Conservation (phyloP, 2,797 vertebrate genomes). For the Bryconaethiops microstoma region DNA sequence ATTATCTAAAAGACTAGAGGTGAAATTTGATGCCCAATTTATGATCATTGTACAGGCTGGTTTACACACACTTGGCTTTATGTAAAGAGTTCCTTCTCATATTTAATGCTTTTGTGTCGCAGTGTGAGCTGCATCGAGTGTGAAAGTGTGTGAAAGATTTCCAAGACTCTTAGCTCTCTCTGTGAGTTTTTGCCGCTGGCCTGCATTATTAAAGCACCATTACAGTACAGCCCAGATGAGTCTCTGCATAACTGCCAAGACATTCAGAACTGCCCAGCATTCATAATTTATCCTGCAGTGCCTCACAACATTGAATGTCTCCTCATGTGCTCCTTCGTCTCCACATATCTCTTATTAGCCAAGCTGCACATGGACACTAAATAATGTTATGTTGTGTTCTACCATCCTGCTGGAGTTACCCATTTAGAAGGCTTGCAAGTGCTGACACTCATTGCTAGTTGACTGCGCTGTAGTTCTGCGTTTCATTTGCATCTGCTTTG, state of each 20-base stretch:
- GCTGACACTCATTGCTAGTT: neutral
- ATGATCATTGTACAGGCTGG: neutral
- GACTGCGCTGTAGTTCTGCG: conserved; percentile 7
- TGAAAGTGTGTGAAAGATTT: conserved; percentile 37
- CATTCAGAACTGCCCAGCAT: conserved; percentile 18
- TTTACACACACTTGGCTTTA: neutral
- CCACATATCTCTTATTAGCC: neutral
- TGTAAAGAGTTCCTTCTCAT: neutral
- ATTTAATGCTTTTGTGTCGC: neutral
- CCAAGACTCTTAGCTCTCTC: conserved; percentile 46
- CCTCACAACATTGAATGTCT: neutral
- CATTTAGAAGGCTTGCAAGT: neutral
- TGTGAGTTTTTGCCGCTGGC: conserved; percentile 47
- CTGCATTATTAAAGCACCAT: conserved; percentile 62
- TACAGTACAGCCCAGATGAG: conserved; percentile 44
- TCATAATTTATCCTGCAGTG: conserved; percentile 34
- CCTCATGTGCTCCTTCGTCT: conserved; percentile 8
- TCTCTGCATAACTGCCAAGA: conserved; percentile 38
- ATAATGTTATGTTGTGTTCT: neutral
- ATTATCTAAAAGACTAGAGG: conserved; percentile 8
- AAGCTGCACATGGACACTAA: neutral
- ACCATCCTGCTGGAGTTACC: neutral
- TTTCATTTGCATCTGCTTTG: conserved; percentile 19
- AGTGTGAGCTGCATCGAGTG: conserved; percentile 2
- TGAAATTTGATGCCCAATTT: neutral